Evolutionary conservation across 2,113 vertebrate species (phyloP).

Genomic region (Chlorodrepanis virens): DNA sequence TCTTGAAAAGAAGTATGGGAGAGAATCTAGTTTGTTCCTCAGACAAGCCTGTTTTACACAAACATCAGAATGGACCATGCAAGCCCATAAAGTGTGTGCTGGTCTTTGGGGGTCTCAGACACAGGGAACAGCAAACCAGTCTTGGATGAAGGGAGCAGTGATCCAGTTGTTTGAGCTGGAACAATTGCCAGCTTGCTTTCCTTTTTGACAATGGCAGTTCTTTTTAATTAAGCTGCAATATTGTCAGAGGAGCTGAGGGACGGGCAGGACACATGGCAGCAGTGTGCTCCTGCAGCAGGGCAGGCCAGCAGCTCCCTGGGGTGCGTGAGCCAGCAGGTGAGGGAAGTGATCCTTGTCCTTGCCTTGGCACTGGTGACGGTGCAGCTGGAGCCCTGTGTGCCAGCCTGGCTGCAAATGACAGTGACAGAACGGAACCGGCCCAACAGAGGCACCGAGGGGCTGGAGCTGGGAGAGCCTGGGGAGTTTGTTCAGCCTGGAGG

Average conservation of each 20-base stretch:
- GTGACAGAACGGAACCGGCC: background rate
- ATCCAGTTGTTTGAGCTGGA: background rate
- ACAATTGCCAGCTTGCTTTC: background rate
- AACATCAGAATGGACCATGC: background rate
- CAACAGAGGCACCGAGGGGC: fast-evolving
- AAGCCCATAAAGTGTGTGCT: background rate
- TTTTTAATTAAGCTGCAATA: constrained; percentile 33
- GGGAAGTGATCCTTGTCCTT: background rate
- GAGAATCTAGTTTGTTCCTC: background rate
- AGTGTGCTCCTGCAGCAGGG: background rate
- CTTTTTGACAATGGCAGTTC: background rate
- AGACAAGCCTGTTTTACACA: background rate
- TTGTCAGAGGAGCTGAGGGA: background rate
- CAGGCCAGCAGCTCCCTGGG: background rate
- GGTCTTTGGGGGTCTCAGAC: background rate
- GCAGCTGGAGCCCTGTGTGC: background rate
- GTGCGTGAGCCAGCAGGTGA: background rate
- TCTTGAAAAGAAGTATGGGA: background rate
- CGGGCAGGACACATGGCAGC: background rate
- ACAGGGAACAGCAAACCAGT: fast-evolving
- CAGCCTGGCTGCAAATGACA: background rate
- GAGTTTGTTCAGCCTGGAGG: fast-evolving
- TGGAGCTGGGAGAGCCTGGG: fast-evolving
- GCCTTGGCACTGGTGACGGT: background rate
- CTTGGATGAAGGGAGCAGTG: background rate